phyloP scores from a whole-genome alignment of 2,797 vertebrate species.

The Ctenopoma multispine region DNA sequence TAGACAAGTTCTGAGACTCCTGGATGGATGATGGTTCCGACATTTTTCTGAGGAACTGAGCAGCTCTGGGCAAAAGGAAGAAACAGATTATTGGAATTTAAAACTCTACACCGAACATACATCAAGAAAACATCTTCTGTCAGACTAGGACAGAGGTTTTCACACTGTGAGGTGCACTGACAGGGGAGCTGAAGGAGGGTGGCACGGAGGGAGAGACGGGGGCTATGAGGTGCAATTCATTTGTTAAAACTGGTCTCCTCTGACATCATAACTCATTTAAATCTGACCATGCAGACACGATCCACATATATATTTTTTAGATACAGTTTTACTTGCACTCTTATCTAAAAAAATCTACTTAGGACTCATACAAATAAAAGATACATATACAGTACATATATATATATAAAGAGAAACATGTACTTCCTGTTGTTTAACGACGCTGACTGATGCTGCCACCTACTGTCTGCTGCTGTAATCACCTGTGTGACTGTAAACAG shows the following conservation, averaged over 20 bases:
- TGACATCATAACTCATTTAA: neutral
- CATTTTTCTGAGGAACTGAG: constrained; percentile 98
- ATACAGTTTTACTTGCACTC: neutral
- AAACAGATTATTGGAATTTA: neutral
- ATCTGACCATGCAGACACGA: neutral
- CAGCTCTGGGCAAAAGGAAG: constrained; percentile 84
- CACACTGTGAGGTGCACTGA: neutral
- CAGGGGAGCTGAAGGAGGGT: no score
- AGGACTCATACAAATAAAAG: no score
- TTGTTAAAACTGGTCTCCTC: no score
- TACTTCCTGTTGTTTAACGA: neutral
- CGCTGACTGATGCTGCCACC: constrained; percentile 64
- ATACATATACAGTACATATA: no score
- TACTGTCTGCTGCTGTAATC: constrained; percentile 45
- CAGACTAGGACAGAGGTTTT: neutral
- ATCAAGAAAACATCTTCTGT: neutral
- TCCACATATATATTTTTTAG: neutral
- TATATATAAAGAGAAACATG: no score
- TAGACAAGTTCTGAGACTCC: constrained; percentile 98
- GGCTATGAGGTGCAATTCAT: neutral
- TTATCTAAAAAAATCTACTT: neutral
- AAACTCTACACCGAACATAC: neutral
- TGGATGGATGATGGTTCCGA: constrained; percentile 98
- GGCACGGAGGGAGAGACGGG: neutral
- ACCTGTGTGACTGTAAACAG: neutral